These are phyloP conservation scores for Aix galericulata DNA, from an alignment of 2,113 vertebrate genomes.

Conservation along the genomic window DNA sequence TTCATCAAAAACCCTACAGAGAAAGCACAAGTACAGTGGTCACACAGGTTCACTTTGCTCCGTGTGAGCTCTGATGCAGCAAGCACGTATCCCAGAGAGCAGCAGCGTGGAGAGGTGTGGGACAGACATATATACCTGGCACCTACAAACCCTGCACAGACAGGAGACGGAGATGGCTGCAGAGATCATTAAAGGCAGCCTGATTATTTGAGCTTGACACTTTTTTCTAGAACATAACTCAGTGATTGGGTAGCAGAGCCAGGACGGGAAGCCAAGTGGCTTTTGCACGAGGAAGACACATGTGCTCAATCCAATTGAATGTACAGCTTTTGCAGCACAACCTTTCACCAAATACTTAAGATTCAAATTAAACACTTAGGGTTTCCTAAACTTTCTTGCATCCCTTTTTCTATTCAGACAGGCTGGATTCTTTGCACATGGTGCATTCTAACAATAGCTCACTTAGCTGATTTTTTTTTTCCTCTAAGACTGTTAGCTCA, in stretches of 20 bases:
- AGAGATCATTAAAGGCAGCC: conserved; percentile 18
- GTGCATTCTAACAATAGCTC: neutral
- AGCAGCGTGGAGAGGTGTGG: neutral
- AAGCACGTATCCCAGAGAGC: neutral
- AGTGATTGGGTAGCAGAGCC: neutral
- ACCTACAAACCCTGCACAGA: neutral
- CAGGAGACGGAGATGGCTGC: neutral
- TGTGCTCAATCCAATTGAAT: neutral
- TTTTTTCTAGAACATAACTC: neutral
- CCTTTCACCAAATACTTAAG: neutral
- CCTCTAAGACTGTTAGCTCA: neutral
- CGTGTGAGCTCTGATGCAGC: neutral
- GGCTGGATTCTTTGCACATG: neutral
- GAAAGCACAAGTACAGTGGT: neutral
- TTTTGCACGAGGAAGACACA: conserved; percentile 1
- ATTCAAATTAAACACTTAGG: neutral
- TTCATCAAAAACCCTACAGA: conserved; percentile 6
- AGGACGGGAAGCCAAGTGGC: neutral
- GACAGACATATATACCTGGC: neutral
- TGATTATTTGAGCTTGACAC: conserved; percentile 19
- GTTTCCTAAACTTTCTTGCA: neutral
- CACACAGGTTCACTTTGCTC: conserved; percentile 7
- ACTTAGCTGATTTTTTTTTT: neutral
- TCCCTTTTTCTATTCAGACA: neutral
- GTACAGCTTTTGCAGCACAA: neutral